Conservation (phyloP, 2,888 invertebrate species). For the Auanema freiburgensis region DNA sequence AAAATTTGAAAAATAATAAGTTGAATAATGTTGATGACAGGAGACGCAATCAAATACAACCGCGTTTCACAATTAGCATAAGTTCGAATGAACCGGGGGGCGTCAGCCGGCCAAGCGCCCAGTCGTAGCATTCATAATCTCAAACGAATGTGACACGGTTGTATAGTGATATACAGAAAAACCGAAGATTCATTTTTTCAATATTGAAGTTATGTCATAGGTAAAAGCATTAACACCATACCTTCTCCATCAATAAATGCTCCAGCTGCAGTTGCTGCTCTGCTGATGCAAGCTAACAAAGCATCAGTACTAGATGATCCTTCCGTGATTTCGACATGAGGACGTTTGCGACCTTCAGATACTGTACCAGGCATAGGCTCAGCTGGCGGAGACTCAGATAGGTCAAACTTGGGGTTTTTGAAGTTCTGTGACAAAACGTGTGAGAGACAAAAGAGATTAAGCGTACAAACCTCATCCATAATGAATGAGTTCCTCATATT, state of each 20-base stretch:
- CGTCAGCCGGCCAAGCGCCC: too few species aligned
- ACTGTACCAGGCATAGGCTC: slow-evolving; percentile 18
- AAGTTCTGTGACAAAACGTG: neutral
- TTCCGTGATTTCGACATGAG: slow-evolving; percentile 26
- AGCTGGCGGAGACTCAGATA: slow-evolving; percentile 21
- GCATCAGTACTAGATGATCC: slow-evolving; percentile 29
- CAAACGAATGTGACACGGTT: too few species aligned
- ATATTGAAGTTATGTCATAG: neutral
- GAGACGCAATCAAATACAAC: too few species aligned
- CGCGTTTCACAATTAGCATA: neutral
- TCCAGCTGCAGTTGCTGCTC: slow-evolving; percentile 16
- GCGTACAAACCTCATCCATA: slow-evolving; percentile 1
- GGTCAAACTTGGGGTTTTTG: slow-evolving; percentile 3
- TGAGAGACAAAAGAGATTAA: neutral
- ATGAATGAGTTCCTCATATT: too few species aligned
- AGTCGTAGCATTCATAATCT: too few species aligned
- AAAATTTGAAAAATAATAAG: too few species aligned
- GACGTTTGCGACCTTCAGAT: slow-evolving; percentile 22
- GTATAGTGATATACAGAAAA: too few species aligned
- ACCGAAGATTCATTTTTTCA: too few species aligned
- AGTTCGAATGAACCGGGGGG: too few species aligned
- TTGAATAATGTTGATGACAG: too few species aligned
- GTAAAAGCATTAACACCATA: neutral
- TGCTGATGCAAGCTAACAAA: slow-evolving; percentile 37
- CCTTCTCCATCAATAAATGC: slow-evolving; percentile 15